phyloP scores from a whole-genome alignment of 2,113 vertebrate genomes.

The Leucosticte australis region DNA sequence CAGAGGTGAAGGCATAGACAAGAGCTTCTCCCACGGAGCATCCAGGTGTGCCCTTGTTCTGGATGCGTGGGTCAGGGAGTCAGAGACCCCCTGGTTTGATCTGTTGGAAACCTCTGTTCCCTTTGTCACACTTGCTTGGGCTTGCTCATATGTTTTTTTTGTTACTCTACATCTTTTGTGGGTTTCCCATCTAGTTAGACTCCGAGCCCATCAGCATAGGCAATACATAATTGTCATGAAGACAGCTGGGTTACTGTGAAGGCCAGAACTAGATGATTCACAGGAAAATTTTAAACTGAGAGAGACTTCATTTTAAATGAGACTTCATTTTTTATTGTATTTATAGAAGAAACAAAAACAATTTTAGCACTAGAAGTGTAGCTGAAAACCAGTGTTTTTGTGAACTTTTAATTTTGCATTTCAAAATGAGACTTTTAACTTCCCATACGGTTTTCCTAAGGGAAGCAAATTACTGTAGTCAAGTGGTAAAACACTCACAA shows the following conservation, averaged over 20 bases:
- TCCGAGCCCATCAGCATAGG: not conserved
- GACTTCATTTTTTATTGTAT: not conserved
- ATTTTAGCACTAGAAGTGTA: not conserved
- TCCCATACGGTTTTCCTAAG: not conserved
- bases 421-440: not conserved
- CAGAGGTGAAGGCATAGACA: not conserved
- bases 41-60: not conserved
- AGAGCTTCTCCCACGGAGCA: accelerated
- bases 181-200: not conserved
- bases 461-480: not conserved
- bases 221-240: not conserved
- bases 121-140: not conserved
- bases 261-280: not conserved
- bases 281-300: not conserved
- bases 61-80: not conserved
- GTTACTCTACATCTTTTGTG: not conserved
- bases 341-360: not conserved
- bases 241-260: not conserved
- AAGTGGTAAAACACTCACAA: not conserved
- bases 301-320: not conserved
- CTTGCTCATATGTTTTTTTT: not conserved
- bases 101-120: not conserved
- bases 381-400: not conserved
- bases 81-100: accelerated
- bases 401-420: not conserved